These are phyloP conservation scores for Epistrophe grossulariae DNA, from an alignment of 2,888 invertebrate species.

Conservation along the genomic window DNA sequence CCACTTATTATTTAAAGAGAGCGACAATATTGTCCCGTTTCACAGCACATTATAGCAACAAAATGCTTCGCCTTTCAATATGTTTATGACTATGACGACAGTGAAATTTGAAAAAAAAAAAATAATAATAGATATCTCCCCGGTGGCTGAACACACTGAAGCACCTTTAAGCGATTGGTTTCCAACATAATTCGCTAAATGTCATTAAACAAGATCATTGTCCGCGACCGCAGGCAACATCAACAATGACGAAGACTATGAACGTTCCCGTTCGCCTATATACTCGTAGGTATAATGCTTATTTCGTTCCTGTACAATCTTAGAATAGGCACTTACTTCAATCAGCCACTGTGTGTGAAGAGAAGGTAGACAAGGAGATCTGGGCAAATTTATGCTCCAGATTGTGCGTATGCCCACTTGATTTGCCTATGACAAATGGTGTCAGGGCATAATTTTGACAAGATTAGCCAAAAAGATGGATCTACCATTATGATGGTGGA, in stretches of 20 bases:
- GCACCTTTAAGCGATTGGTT: slow-evolving; percentile 71
- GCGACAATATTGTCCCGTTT: slow-evolving; percentile 57
- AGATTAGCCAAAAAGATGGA: slow-evolving; percentile 73
- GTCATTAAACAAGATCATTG: slow-evolving; percentile 76
- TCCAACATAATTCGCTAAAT: slow-evolving; percentile 73
- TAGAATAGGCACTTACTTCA: slow-evolving; percentile 51
- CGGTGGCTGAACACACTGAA: slow-evolving; percentile 70
- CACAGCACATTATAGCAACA: slow-evolving; percentile 27
- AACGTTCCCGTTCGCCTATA: slow-evolving; percentile 24
- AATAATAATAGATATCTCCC: slow-evolving; percentile 40
- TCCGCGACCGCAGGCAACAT: slow-evolving; percentile 61
- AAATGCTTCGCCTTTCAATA: slow-evolving; percentile 6
- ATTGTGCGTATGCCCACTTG: slow-evolving; percentile 73
- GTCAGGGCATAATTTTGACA: slow-evolving; percentile 69
- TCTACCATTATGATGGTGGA: slow-evolving; percentile 33
- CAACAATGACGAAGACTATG: background rate
- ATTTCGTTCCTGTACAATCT: slow-evolving; percentile 17
- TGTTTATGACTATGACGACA: slow-evolving; percentile 49
- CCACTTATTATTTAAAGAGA: slow-evolving; percentile 45
- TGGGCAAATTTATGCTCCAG: slow-evolving; percentile 62
- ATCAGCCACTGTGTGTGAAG: slow-evolving; percentile 32
- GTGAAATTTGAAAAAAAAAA: slow-evolving; percentile 63
- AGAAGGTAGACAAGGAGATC: slow-evolving; percentile 30
- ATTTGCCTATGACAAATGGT: slow-evolving; percentile 73
- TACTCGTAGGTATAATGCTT: too few species aligned